These are phyloP conservation scores for Cinclus mexicanus DNA, from an alignment of 2,113 vertebrate species.

Conservation along the genomic window DNA sequence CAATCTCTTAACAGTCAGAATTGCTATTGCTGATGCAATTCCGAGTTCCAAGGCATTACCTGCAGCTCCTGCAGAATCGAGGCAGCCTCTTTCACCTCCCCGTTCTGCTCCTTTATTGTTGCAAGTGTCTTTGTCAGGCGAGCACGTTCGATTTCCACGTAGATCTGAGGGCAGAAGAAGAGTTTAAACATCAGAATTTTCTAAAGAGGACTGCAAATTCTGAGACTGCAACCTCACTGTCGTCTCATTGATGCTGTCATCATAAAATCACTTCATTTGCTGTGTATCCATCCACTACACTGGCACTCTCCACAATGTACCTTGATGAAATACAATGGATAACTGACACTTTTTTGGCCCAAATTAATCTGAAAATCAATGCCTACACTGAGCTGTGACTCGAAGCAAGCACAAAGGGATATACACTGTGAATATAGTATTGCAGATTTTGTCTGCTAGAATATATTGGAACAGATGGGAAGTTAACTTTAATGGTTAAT, in stretches of 20 bases:
- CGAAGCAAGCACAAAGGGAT: neutral
- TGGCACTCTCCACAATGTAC: neutral
- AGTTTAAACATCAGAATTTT: neutral
- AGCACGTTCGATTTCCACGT: conserved; percentile 97
- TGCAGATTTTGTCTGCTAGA: neutral
- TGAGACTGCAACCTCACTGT: neutral
- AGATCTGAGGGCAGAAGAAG: conserved; percentile 81
- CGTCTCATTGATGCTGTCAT: neutral
- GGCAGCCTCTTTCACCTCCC: conserved; percentile 94
- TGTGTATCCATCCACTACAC: neutral
- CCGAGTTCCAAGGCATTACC: conserved; percentile 67
- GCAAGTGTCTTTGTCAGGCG: conserved; percentile 93
- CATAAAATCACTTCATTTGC: neutral
- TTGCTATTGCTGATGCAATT: neutral
- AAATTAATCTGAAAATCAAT: neutral
- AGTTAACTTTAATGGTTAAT: neutral
- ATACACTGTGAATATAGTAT: neutral
- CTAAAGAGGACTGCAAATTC: neutral
- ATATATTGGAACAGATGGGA: neutral
- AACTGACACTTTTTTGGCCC: neutral
- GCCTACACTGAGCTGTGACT: neutral
- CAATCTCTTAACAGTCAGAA: neutral
- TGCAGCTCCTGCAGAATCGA: conserved; percentile 95
- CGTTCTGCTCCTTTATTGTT: conserved; percentile 91
- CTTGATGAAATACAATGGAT: neutral